Conservation (phyloP, 1,140 invertebrate species). For the Daktulosphaira vitifoliae region DNA sequence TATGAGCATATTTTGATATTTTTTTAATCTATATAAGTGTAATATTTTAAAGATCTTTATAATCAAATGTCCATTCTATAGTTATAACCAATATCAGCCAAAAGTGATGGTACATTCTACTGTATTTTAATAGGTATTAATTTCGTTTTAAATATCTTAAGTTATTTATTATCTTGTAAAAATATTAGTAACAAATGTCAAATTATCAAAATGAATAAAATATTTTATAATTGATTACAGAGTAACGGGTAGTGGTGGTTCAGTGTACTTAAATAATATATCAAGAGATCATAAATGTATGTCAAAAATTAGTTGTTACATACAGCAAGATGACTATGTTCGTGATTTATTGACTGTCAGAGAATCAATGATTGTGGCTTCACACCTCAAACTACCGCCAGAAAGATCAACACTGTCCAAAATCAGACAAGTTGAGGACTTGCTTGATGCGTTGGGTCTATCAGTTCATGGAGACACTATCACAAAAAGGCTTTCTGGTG, state of each 20-base stretch:
- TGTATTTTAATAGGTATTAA: no score
- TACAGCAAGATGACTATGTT: slow-evolving; percentile 81
- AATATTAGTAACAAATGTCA: no score
- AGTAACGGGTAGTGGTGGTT: slow-evolving; percentile 54
- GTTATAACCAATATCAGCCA: no score
- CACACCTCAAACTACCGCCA: slow-evolving; percentile 68
- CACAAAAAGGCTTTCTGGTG: slow-evolving; percentile 55
- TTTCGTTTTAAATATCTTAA: no score
- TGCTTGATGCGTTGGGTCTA: slow-evolving; percentile 53
- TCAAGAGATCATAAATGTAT: slow-evolving; percentile 57
- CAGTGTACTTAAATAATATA: slow-evolving; percentile 74
- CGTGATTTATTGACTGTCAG: slow-evolving; percentile 72
- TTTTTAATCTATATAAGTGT: no score
- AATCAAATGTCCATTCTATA: no score
- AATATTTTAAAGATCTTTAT: no score
- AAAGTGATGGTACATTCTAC: no score
- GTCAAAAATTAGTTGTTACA: slow-evolving; percentile 77
- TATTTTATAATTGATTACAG: slow-evolving; percentile 37
- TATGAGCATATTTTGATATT: no score
- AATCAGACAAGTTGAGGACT: slow-evolving; percentile 46
- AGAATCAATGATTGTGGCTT: slow-evolving; percentile 78
- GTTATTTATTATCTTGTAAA: no score
- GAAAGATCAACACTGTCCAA: not conserved
- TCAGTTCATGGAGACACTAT: slow-evolving; percentile 52
- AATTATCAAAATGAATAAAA: no score